Base-by-base conservation (phyloP, 2,888 invertebrate genomes). In the Diplazon laetatorius region DNA sequence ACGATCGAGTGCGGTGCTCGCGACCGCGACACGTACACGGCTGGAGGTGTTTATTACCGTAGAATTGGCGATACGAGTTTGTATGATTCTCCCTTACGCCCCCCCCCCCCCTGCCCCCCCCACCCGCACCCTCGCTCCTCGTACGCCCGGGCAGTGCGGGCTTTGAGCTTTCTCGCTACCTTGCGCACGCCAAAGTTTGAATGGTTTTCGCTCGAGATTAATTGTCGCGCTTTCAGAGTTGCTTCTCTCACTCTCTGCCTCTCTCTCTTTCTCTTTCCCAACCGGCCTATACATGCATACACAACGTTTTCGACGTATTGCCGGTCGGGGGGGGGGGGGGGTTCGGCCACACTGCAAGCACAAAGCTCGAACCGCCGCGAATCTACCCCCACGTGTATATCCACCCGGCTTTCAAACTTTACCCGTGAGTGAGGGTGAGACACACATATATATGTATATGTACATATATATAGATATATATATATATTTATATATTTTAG, bases 121-220 rank as follows among this genome's bases (percentile, higher is more conserved):
- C n/a, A n/a, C n/a, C n/a, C n/a, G n/a, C n/a, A n/a, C n/a, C n/a
- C n/a, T n/a, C n/a, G 14, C 12, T 37, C 73, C 37, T 37, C 30
- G 14, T 30, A 12, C 12, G 12, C 25, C 18, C 46, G 18, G 10
- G 8, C 20, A 16, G 55, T 30, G 30, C 20, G 4, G 30, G 30
- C 30, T 55, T 55, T 14, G 16, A 16, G 55, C 14, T 55, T 55
- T 30, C 55, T 35, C 55, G 55, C 55, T 55, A 16, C 74, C 46
- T 46, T 48, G 52, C 65, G 62, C 42, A 78, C 74, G 74, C 71
- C 74, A 70, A 78, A 78, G 78, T 78, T 78, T 75, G 59, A 78
- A 78, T 78, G 74, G 74, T 62, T 78, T 78, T 74, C 70, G 62
- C 74, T 75, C 71, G 70, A 74, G 78, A 78, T 78, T 75, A 78